A percentile compares a stretch with the other conserved stretches of the same genome.
phyloP scores from a whole-genome alignment of 2,797 vertebrate species.

The Crocodylus rhombifer region DNA sequence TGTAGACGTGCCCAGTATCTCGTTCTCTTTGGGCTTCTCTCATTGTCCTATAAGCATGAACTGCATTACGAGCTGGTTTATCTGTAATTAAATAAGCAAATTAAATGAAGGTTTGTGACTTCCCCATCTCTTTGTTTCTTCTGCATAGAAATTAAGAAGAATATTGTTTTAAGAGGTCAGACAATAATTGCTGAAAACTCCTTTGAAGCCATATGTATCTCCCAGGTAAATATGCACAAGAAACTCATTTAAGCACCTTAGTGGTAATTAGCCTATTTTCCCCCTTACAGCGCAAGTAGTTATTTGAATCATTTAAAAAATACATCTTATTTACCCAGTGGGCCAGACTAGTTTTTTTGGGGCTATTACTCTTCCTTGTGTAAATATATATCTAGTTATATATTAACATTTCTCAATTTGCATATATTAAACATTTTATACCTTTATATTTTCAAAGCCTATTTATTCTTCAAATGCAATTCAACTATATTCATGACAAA shows the following conservation, averaged over 20 bases:
- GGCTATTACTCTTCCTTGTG: neutral
- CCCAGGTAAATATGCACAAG: constrained; percentile 6
- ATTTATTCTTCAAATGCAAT: neutral
- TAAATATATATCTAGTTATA: neutral
- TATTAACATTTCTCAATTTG: neutral
- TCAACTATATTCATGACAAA: neutral
- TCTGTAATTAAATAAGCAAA: constrained; percentile 1
- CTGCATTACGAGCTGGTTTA: neutral
- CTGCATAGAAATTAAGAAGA: neutral
- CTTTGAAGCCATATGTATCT: neutral
- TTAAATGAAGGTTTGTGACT: neutral
- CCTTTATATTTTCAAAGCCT: neutral
- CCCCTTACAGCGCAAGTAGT: neutral
- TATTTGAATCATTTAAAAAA: neutral
- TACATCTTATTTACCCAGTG: neutral
- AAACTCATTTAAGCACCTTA: constrained; percentile 38
- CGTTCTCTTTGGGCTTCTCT: neutral
- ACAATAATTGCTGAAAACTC: constrained; percentile 3
- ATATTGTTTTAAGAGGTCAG: neutral
- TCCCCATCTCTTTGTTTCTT: neutral
- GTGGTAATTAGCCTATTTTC: constrained; percentile 2
- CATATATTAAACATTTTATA: neutral
- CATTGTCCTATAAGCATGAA: neutral
- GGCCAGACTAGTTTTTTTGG: neutral
- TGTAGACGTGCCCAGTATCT: neutral